Conservation (phyloP, 2,888 invertebrate species). For the Ophioninae sp. region DNA sequence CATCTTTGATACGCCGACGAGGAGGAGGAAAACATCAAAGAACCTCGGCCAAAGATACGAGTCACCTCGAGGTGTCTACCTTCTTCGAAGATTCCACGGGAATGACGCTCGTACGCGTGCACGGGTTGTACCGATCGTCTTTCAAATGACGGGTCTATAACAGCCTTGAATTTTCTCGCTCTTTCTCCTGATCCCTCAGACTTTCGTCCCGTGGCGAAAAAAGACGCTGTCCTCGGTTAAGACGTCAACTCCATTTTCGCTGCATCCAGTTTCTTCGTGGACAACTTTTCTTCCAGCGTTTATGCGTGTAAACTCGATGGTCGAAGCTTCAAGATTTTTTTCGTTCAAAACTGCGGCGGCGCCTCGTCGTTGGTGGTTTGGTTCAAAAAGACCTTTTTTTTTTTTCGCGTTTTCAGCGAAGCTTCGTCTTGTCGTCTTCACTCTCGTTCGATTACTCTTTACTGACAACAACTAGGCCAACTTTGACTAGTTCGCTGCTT, state of each 20-base stretch:
- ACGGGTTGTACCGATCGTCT: constrained; percentile 13
- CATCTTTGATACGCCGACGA: constrained; percentile 19
- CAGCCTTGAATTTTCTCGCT: constrained; percentile 8
- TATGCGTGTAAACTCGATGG: not conserved
- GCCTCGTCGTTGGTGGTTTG: constrained; percentile 2
- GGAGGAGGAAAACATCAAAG: constrained; percentile 53
- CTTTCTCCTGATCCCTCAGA: not conserved
- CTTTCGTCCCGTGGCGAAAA: not conserved
- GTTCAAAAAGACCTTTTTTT: constrained; percentile 25
- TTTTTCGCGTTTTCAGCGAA: constrained; percentile 22
- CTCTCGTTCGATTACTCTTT: constrained; percentile 17
- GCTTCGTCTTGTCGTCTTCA: not conserved
- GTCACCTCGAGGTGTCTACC: not conserved
- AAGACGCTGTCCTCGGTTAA: constrained; percentile 17
- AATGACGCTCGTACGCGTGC: constrained; percentile 40
- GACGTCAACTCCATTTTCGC: constrained; percentile 13
- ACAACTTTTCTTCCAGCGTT: not conserved
- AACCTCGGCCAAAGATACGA: constrained; percentile 21
- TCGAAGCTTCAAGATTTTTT: not conserved
- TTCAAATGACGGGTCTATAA: constrained; percentile 2
- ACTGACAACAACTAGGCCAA: constrained; percentile 30
- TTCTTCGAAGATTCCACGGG: constrained; percentile 25
- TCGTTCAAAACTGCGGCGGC: not conserved
- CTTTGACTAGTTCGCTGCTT: constrained; percentile 60
- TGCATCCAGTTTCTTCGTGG: not conserved